Evolutionary conservation across 2,888 invertebrate species (phyloP).

Genomic region (Rotaria sp.): DNA sequence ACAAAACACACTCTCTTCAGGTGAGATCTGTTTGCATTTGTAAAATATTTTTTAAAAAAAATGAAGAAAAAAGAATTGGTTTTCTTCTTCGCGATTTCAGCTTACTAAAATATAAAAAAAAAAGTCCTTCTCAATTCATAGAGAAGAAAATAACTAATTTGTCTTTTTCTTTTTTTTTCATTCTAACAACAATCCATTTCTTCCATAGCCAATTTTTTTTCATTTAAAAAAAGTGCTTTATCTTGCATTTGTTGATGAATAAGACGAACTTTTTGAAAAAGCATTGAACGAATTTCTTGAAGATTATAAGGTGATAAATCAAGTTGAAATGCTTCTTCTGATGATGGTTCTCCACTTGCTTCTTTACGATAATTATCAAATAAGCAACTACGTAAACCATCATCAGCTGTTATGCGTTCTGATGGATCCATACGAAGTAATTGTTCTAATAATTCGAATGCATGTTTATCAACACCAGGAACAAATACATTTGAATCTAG

Average conservation of each 20-base stretch:
- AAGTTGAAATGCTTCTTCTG: slow-evolving; percentile 1
- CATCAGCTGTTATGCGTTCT: slow-evolving; percentile 4
- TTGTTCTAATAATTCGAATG: neutral
- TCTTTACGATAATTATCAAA: slow-evolving; percentile 12
- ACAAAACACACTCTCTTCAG: slow-evolving; percentile 17
- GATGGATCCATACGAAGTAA: neutral
- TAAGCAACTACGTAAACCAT: neutral
- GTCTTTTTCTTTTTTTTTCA: neutral
- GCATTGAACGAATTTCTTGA: neutral
- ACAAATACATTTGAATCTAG: neutral
- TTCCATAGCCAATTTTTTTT: neutral
- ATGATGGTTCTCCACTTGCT: neutral
- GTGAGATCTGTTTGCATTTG: neutral
- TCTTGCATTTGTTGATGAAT: neutral
- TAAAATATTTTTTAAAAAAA: neutral
- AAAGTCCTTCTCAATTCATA: too few relatives aligned
- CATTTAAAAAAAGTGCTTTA: neutral
- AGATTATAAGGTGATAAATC: neutral
- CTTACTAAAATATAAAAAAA: neutral
- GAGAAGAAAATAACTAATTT: too few relatives aligned
- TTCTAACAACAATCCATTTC: neutral
- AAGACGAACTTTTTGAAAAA: neutral
- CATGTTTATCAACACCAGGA: neutral
- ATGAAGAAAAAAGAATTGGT: neutral
- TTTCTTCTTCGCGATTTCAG: neutral